Conservation (phyloP, 2,888 invertebrate genomes). For the Podabrus alpinus region DNA sequence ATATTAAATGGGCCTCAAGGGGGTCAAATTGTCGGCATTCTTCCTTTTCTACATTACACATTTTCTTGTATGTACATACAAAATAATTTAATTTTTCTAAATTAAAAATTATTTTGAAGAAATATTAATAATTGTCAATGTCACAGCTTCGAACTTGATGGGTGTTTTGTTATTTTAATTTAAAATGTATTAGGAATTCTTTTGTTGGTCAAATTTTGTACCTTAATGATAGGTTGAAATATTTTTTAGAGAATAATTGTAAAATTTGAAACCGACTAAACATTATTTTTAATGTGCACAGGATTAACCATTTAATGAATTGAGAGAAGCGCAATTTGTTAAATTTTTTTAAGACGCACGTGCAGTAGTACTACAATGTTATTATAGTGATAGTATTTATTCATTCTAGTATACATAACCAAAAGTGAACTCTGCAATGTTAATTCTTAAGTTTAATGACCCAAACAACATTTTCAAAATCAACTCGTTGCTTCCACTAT, state of each 20-base stretch:
- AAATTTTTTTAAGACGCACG: not conserved
- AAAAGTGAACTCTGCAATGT: not conserved
- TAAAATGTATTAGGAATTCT: too few relatives aligned
- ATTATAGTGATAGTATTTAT: not conserved
- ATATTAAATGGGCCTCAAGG: too few relatives aligned
- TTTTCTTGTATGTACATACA: too few relatives aligned
- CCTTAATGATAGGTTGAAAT: not conserved
- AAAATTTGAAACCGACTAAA: not conserved
- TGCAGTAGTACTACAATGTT: not conserved
- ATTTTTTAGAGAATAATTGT: not conserved
- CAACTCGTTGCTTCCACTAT: not conserved
- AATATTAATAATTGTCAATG: too few relatives aligned
- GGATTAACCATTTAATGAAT: not conserved
- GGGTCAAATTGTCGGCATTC: too few relatives aligned
- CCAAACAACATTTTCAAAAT: not conserved
- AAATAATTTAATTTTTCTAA: too few relatives aligned
- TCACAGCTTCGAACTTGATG: too few relatives aligned
- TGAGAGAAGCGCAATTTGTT: not conserved
- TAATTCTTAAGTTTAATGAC: not conserved
- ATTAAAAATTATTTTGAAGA: too few relatives aligned
- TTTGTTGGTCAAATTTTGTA: not conserved
- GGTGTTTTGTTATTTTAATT: too few relatives aligned
- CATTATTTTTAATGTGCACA: not conserved
- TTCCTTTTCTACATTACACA: too few relatives aligned
- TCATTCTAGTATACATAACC: slow-evolving; percentile 1